Conservation (phyloP, 2,888 invertebrate species). For the Aleiodes alternator region DNA sequence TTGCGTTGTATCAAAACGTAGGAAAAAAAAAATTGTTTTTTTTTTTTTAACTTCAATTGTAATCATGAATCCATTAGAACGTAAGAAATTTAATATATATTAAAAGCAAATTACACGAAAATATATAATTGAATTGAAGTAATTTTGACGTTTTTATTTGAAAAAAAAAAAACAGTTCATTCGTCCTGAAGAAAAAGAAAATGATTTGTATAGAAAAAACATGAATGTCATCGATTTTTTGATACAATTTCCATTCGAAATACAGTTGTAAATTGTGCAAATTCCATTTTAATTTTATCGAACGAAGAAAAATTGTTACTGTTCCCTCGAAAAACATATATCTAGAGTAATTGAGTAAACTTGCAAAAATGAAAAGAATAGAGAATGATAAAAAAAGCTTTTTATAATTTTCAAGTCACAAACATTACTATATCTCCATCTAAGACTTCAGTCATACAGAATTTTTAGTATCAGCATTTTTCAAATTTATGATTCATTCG, state of each 20-base stretch:
- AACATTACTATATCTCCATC: too few relatives aligned
- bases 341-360: too few relatives aligned
- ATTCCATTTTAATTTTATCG: neutral
- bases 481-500: too few relatives aligned
- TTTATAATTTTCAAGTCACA: too few relatives aligned
- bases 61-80: conserved; percentile 61
- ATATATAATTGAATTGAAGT: conserved; percentile 61
- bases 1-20: conserved; percentile 27
- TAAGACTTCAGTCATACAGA: too few relatives aligned
- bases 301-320: too few relatives aligned
- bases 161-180: neutral
- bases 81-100: conserved; percentile 71
- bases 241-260: neutral
- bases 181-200: neutral
- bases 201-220: neutral
- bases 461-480: too few relatives aligned
- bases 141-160: conserved; percentile 32
- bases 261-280: neutral
- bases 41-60: conserved; percentile 55
- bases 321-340: too few relatives aligned
- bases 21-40: neutral
- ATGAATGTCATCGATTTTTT: conserved; percentile 3
- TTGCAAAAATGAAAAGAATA: too few relatives aligned
- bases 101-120: conserved; percentile 58
- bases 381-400: too few relatives aligned